Percentiles rank a stretch among this genome's conserved stretches.
Conservation (phyloP, 2,113 vertebrate genomes). For the Aviceda subcristata region DNA sequence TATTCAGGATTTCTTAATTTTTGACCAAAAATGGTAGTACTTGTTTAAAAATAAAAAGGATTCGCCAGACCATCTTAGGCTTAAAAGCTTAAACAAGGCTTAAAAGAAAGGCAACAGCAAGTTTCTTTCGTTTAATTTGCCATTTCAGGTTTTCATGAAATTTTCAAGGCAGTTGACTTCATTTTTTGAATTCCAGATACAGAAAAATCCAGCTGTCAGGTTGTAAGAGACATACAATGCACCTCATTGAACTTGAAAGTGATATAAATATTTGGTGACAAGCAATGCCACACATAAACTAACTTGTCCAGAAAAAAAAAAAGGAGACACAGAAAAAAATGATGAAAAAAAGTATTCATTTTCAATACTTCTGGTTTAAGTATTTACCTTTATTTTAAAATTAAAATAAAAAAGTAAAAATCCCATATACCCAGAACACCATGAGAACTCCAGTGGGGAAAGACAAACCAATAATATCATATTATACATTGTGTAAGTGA, state of each 20-base stretch:
- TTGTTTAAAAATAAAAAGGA: neutral
- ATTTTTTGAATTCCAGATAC: neutral
- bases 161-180: neutral
- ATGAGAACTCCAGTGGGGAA: neutral
- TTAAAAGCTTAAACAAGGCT: neutral
- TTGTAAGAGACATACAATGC: neutral
- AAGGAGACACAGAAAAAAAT: neutral
- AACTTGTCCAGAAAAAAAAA: neutral
- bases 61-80: neutral
- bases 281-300: neutral
- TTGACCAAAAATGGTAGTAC: neutral
- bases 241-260: neutral
- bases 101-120: neutral
- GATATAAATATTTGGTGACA: neutral
- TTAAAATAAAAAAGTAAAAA: neutral
- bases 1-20: neutral
- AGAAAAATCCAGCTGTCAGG: neutral
- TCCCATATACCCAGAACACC: neutral
- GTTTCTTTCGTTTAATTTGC: neutral
- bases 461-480: neutral
- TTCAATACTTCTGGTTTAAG: neutral
- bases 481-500: accelerated
- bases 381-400: neutral
- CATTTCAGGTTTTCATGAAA: neutral
- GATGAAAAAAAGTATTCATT: accelerated